Evolutionary conservation across 1,140 invertebrate species (phyloP), one percentile per base, ranked within the genome.

Genomic region (Cherax quadricarinatus): DNA sequence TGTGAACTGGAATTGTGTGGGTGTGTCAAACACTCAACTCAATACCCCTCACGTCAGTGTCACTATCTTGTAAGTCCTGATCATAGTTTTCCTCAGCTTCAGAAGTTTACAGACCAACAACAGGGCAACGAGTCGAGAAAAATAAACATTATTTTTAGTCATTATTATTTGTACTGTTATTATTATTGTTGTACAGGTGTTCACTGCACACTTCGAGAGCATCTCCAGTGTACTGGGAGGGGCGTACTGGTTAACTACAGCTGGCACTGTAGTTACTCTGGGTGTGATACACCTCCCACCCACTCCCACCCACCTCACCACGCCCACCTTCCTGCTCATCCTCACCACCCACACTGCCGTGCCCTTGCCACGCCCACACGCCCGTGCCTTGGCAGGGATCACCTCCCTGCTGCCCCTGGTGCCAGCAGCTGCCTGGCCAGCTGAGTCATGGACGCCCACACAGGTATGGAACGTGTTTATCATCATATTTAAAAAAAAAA

Each of bases 241-340:
- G 0, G 9, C 48, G 24, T 89, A 83, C 62, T 89, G 88, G 88
- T 5, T 60, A 1, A 21, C 41, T 48, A 89, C 88, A 12, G 88
- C 24, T 12, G 88, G 80, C 18, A 80, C 70, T 21, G 73, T 83
- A 1, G 16, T 89, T 24, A 49, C 80, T 62, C 60, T 89, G 80
- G 70, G 57, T 0, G 16, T 70, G 4, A 60, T 89, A 3, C 66
- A 89, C 62, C 80, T 60, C 49, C 30, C 88, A 9, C 60, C 41
- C 62, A 89, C 24, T 3, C 80, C 88, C 57, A 60, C 80, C 80
- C 88, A 89, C 80, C 80, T 89, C 14, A 62, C 88, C 24, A 60
- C 88, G 14, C 79, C 88, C 14, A 83, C 88, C 80, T 89, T 89
- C 80, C 88, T 89, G 3, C 88, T 89, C 57, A 70, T 89, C 79